These are phyloP conservation scores for Danio jaintianensis DNA, from an alignment of 2,797 vertebrate genomes.

Conservation along the genomic window DNA sequence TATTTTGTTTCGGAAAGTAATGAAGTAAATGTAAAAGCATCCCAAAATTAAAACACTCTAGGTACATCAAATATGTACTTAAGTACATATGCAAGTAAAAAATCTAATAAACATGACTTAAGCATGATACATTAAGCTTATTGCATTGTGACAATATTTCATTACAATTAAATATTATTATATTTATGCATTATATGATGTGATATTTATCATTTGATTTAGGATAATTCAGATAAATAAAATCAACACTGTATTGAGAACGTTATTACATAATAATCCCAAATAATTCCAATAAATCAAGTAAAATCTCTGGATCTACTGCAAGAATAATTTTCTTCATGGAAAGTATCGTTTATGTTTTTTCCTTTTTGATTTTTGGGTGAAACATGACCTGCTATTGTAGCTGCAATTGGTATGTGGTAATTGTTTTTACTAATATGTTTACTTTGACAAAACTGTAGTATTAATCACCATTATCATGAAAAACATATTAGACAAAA, in stretches of 20 bases:
- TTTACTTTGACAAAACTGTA: neutral
- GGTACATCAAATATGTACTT: too few relatives aligned
- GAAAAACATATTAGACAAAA: neutral
- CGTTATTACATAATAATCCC: too few relatives aligned
- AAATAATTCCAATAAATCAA: neutral
- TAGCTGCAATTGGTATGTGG: neutral
- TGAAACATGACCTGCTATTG: neutral
- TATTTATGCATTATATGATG: too few relatives aligned
- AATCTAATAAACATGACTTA: neutral
- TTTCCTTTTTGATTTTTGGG: too few relatives aligned
- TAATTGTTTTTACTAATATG: neutral
- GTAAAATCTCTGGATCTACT: neutral
- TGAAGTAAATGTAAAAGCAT: too few relatives aligned
- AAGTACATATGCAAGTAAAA: too few relatives aligned
- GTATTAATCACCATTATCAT: too few relatives aligned
- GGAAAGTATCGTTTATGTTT: too few relatives aligned
- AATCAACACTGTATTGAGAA: neutral
- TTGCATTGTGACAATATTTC: neutral
- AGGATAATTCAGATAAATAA: neutral
- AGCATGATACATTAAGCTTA: neutral
- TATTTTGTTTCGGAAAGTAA: too few relatives aligned
- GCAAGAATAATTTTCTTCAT: too few relatives aligned
- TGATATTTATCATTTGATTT: neutral
- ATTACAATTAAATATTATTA: neutral
- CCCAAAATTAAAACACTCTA: too few relatives aligned